Base-by-base conservation (phyloP, 2,113 vertebrate genomes). In the Cyrtonyx montezumae region DNA sequence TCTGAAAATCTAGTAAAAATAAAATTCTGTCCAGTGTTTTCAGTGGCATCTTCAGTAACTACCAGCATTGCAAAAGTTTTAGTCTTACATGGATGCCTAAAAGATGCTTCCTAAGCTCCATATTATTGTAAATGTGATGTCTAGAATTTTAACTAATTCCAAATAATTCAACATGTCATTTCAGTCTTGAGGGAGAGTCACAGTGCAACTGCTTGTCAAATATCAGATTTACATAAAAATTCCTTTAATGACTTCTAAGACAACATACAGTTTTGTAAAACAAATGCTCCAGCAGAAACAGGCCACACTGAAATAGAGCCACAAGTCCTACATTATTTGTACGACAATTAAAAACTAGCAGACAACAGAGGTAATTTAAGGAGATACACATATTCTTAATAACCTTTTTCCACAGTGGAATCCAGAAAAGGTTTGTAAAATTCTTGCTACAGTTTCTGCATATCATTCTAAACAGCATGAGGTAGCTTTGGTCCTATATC, bases 221-320 rank as follows among this genome's bases (percentile, higher is more conserved):
- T 82, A 96, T 36, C 26, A 86, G 66, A 55, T 84, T 82, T 81
- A 62, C 37, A 92, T 88, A 68, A 79, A 79, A 87, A 96, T 94
- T 88, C n/a, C 25, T 92, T 76, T 88, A 93, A 91, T 90, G 53
- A 88, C 36, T 90, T 87, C 48, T 80, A 25, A 0, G 0, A 63
- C 37, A 86, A 65, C 2, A 25, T 26, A 21, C 1, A 40, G 40
- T 65, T 80, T 70, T 90, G 43, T 19, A 70, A 83, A 76, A 22
- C 5, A 10, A 34, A 3, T 75, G 8, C 7, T 25, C 0, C 28
- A 78, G 21, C 34, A 92, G 21, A 87, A 89, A 80, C 12, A 78
- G 9, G 42, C 1, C 6, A 65, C 5, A 63, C 7, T 48, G 56
- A 74, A 45, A 51, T 66, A 55, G 30, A 67, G 83, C 5, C 4